Evolutionary conservation across 2,888 invertebrate genomes (phyloP).

Genomic region (Periphyllus acericola): DNA sequence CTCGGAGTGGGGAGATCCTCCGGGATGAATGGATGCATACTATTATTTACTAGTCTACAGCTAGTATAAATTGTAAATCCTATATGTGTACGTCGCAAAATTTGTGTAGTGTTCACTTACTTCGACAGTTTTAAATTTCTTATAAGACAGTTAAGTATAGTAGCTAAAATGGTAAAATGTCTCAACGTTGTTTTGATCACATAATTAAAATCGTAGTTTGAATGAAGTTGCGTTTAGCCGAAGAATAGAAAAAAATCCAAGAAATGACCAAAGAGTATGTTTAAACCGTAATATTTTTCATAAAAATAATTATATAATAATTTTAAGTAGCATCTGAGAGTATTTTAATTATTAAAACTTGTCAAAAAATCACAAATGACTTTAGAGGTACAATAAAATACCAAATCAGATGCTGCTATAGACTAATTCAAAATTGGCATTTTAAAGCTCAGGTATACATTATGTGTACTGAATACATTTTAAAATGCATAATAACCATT

Average conservation of each 20-base stretch:
- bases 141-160: not conserved
- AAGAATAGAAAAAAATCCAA: not conserved
- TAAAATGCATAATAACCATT: no score
- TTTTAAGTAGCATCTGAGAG: not conserved
- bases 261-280: conserved; percentile 45
- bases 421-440: no score
- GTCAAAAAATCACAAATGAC: no score
- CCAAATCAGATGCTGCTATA: no score
- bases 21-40: conserved; percentile 45
- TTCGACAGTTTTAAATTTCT: not conserved
- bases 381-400: no score
- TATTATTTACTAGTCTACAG: conserved; percentile 40
- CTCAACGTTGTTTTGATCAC: conserved; percentile 13
- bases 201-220: not conserved
- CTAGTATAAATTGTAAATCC: conserved; percentile 45
- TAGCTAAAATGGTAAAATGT: conserved; percentile 41
- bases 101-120: not conserved
- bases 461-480: no score
- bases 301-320: not conserved
- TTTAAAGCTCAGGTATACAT: no score
- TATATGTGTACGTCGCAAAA: conserved; percentile 42
- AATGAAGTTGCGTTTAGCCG: conserved; percentile 5
- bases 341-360: no score
- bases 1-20: conserved; percentile 44
- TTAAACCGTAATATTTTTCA: not conserved